Evolutionary conservation across 2,113 vertebrate genomes (phyloP).

Genomic region (Anarrhichthys ocellatus): DNA sequence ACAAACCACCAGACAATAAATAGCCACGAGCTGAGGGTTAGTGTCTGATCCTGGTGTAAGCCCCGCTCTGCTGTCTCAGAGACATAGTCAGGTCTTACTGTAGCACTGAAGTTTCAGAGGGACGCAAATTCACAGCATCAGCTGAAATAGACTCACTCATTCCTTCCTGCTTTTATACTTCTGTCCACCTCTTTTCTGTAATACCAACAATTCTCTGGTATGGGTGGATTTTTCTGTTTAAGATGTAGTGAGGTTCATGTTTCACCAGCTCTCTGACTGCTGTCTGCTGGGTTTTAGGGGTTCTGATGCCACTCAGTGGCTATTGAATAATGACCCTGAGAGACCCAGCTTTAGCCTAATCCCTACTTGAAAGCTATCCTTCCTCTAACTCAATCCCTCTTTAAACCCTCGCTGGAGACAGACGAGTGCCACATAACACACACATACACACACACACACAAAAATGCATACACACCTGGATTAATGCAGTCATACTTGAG

Average conservation of each 20-base stretch:
- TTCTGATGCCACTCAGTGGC: slow-evolving; percentile 57
- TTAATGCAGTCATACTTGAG: slow-evolving; percentile 48
- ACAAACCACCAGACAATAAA: slow-evolving; percentile 18
- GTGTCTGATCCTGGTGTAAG: slow-evolving; percentile 43
- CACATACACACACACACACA: slow-evolving; percentile 20
- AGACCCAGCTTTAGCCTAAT: slow-evolving; percentile 71
- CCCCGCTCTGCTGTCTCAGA: slow-evolving; percentile 26
- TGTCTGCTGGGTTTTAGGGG: slow-evolving; percentile 16
- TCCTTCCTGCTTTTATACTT: background rate
- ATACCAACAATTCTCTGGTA: background rate
- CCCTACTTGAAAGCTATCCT: slow-evolving; percentile 71
- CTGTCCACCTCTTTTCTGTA: background rate
- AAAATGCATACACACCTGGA: slow-evolving; percentile 45
- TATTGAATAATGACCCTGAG: slow-evolving; percentile 67
- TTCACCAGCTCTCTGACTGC: slow-evolving; percentile 16
- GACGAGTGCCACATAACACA: slow-evolving; percentile 16
- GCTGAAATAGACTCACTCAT: background rate
- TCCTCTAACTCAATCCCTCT: slow-evolving; percentile 67
- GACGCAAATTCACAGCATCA: slow-evolving; percentile 9
- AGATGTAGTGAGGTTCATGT: background rate
- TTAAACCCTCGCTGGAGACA: slow-evolving; percentile 64
- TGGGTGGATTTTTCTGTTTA: background rate
- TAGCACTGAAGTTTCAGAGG: background rate
- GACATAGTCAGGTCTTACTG: slow-evolving; percentile 11
- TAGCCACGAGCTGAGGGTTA: background rate